Conservation (phyloP, 1,140 invertebrate genomes). For the Drosophila virilis region DNA sequence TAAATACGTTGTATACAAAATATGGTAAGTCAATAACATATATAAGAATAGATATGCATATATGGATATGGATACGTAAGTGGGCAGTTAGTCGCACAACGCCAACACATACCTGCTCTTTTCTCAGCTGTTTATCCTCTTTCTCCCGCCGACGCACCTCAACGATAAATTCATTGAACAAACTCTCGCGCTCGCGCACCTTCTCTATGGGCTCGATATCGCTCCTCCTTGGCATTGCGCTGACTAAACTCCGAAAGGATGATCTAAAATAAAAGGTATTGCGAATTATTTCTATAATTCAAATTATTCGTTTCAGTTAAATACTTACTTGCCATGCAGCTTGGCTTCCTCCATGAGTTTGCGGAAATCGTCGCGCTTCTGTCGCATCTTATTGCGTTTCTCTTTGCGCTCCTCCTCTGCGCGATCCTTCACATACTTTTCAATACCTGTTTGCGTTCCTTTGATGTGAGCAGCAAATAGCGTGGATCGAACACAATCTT, state of each 20-base stretch:
- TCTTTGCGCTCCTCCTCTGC: slow-evolving; percentile 98
- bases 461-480: slow-evolving; percentile 97
- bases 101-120: slow-evolving; percentile 93
- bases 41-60: slow-evolving; percentile 54
- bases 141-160: slow-evolving; percentile 97
- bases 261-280: slow-evolving; percentile 87
- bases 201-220: slow-evolving; percentile 98
- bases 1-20: slow-evolving; percentile 68
- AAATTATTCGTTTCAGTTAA: background rate
- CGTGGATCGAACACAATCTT: slow-evolving; percentile 99
- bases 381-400: slow-evolving; percentile 96
- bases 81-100: slow-evolving; percentile 11
- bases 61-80: slow-evolving; percentile 65
- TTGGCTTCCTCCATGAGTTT: slow-evolving; percentile 95
- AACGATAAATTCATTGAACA: slow-evolving; percentile 97
- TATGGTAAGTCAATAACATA: slow-evolving; percentile 58
- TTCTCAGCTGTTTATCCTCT: slow-evolving; percentile 95
- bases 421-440: slow-evolving; percentile 98
- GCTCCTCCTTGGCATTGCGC: slow-evolving; percentile 97
- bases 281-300: background rate
- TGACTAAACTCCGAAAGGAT: slow-evolving; percentile 97
- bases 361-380: slow-evolving; percentile 96
- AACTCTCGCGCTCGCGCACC: slow-evolving; percentile 95
- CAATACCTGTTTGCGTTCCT: slow-evolving; percentile 98
- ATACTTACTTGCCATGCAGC: slow-evolving; percentile 95